A percentile compares a stretch with the other conserved stretches of the same genome.
Evolutionary conservation across 2,888 invertebrate species (phyloP).

Genomic region (Gibbula magus): DNA sequence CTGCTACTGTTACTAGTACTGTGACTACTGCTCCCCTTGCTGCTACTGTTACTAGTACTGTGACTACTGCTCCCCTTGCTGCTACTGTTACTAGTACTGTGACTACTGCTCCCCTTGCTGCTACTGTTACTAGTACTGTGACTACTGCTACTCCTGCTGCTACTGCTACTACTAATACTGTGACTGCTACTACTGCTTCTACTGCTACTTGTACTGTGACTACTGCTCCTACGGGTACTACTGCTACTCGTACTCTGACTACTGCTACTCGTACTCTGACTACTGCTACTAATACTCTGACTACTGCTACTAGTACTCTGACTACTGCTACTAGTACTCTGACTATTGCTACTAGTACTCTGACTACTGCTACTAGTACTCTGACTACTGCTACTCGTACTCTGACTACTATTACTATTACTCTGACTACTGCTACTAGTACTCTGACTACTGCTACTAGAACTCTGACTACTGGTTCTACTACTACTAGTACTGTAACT

Average conservation of each 20-base stretch:
- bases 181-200: too few species aligned
- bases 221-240: not conserved
- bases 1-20: too few species aligned
- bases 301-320: not conserved
- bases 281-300: not conserved
- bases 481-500: not conserved
- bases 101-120: too few species aligned
- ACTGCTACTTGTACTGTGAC: not conserved
- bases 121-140: too few species aligned
- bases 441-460: not conserved
- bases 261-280: not conserved
- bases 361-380: not conserved
- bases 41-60: not conserved
- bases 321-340: not conserved
- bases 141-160: too few species aligned
- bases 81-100: too few species aligned
- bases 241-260: not conserved
- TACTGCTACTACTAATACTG: too few species aligned
- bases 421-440: not conserved
- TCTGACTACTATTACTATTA: not conserved
- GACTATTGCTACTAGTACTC: not conserved
- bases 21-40: not conserved
- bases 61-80: not conserved
- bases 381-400: not conserved
- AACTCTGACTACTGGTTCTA: not conserved